Evolutionary conservation across 2,797 vertebrate species (phyloP).

Genomic region (Leucoraja ocellata): DNA sequence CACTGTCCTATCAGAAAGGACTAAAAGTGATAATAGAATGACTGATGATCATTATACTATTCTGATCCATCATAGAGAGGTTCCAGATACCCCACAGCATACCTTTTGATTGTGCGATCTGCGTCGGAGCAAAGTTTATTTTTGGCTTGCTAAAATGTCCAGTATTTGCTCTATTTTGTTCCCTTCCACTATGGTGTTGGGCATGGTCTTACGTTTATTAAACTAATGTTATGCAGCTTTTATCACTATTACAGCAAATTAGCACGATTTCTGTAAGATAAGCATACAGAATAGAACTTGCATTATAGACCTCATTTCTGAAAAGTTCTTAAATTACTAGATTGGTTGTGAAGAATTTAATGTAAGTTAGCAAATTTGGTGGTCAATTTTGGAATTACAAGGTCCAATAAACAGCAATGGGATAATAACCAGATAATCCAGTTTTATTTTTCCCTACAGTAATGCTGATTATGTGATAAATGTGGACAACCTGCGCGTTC

Average conservation of each 20-base stretch:
- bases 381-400: not conserved
- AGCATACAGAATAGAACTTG: not conserved
- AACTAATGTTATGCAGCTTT: not conserved
- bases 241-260: not conserved
- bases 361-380: not conserved
- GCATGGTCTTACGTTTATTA: not conserved
- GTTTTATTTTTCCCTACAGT: not conserved
- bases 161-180: not conserved
- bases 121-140: not conserved
- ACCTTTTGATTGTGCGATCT: not conserved
- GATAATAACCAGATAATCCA: not conserved
- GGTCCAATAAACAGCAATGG: not conserved
- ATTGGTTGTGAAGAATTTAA: too few species aligned
- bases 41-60: not conserved
- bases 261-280: not conserved
- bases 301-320: not conserved
- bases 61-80: not conserved
- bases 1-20: not conserved
- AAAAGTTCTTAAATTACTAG: not conserved
- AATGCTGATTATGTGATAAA: not conserved
- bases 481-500: not conserved
- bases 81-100: not conserved
- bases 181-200: not conserved
- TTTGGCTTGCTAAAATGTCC: not conserved
- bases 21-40: not conserved